Percentiles rank a stretch among this genome's conserved stretches.
These are phyloP conservation scores for Philereme vetulata DNA, from an alignment of 2,888 invertebrate genomes.

Conservation along the genomic window DNA sequence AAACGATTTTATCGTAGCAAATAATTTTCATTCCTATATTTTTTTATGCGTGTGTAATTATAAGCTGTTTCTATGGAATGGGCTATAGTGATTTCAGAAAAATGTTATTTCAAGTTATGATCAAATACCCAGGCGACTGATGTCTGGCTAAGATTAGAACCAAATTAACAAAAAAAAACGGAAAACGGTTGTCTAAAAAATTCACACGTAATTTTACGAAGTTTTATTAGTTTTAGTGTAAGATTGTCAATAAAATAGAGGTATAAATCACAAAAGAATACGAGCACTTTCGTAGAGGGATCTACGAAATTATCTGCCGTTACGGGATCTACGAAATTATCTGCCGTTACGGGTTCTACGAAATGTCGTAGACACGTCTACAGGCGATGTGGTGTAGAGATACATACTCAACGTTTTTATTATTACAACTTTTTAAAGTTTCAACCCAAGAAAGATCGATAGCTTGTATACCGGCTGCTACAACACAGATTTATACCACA, in stretches of 20 bases:
- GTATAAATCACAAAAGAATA: no score
- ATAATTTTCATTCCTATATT: constrained; percentile 7
- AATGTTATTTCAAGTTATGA: constrained; percentile 19
- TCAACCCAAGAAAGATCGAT: background rate
- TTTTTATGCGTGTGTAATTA: constrained; percentile 21
- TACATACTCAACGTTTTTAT: no score
- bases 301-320: no score
- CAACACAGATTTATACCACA: constrained; percentile 52
- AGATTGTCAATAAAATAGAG: no score
- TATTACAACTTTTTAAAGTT: no score
- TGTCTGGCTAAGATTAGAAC: constrained; percentile 21
- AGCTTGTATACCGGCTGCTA: constrained; percentile 4
- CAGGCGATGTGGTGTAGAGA: no score
- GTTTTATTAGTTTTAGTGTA: no score
- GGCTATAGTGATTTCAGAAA: constrained; percentile 23
- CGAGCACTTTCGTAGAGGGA: no score
- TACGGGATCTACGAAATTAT: no score
- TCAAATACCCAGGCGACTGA: constrained; percentile 17
- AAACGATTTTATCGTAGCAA: background rate
- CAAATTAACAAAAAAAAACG: background rate
- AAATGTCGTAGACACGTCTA: no score
- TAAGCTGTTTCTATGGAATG: constrained; percentile 20
- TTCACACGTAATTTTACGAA: background rate
- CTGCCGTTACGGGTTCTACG: no score
- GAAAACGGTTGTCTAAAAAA: background rate